Percentiles rank a stretch among this genome's conserved stretches.
These are phyloP conservation scores for Archips crataeganus DNA, from an alignment of 2,888 invertebrate species.

Conservation along the genomic window DNA sequence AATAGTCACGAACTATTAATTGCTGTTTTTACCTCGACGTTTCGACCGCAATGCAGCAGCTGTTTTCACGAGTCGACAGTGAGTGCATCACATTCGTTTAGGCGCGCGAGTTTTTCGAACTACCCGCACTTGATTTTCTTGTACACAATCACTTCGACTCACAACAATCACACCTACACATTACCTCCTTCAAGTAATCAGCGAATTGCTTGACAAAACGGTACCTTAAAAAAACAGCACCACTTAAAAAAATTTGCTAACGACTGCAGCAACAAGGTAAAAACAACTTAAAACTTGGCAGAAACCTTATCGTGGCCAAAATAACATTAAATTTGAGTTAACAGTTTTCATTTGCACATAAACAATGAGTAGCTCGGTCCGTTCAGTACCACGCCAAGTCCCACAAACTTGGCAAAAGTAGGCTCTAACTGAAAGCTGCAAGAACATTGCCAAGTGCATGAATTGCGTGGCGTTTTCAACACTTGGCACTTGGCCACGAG, in stretches of 20 bases:
- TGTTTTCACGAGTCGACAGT: too few relatives aligned
- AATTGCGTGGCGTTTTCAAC: slow-evolving; percentile 3
- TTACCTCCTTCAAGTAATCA: not conserved
- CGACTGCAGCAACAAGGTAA: slow-evolving; percentile 11
- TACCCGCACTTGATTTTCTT: too few relatives aligned
- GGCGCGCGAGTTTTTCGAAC: too few relatives aligned
- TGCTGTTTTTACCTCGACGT: too few relatives aligned
- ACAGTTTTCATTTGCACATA: slow-evolving; percentile 40
- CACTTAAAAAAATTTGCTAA: not conserved
- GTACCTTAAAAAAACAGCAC: not conserved
- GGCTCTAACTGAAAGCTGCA: not conserved
- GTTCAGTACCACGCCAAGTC: slow-evolving; percentile 5
- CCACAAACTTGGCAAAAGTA: not conserved
- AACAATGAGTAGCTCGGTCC: slow-evolving; percentile 29
- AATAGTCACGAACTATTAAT: too few relatives aligned
- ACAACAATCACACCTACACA: too few relatives aligned
- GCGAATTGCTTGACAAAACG: not conserved
- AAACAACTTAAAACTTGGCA: slow-evolving; percentile 36
- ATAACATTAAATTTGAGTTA: slow-evolving; percentile 40
- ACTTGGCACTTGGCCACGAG: slow-evolving; percentile 12
- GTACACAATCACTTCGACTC: too few relatives aligned
- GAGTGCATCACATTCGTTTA: too few relatives aligned
- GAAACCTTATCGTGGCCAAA: slow-evolving; percentile 33
- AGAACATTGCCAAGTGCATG: not conserved
- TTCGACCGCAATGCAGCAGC: too few relatives aligned